Conservation (phyloP, 2,888 invertebrate genomes). For the Meteorus colon region DNA sequence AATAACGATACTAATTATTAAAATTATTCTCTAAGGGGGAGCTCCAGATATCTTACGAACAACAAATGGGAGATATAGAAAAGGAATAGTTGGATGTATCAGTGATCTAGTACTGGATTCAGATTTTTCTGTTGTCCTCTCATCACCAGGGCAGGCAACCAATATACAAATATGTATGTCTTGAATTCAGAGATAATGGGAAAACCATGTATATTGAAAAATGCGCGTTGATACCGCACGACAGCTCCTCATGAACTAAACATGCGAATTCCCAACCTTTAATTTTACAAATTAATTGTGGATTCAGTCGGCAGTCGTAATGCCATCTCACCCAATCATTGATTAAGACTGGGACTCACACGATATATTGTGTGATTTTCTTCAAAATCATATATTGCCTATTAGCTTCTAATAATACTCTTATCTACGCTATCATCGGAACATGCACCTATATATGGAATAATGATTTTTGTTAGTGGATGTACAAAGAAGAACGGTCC, state of each 20-base stretch:
- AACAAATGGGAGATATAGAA: slow-evolving; percentile 82
- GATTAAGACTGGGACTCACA: background rate
- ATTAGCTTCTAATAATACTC: background rate
- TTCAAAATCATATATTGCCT: background rate
- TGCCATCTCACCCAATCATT: background rate
- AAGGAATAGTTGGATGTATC: slow-evolving; percentile 88
- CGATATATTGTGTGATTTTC: background rate
- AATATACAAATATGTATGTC: slow-evolving; percentile 75
- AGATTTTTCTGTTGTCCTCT: slow-evolving; percentile 84
- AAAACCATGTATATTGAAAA: slow-evolving; percentile 12
- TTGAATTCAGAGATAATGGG: slow-evolving; percentile 56
- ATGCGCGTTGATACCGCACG: slow-evolving; percentile 25
- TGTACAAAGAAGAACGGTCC: background rate
- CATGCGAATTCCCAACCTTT: background rate
- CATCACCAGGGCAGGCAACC: slow-evolving; percentile 79
- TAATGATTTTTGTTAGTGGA: background rate
- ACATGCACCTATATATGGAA: background rate
- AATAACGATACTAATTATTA: background rate
- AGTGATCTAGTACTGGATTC: slow-evolving; percentile 87
- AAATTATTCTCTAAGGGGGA: slow-evolving; percentile 78
- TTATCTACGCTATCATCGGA: background rate
- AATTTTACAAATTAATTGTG: background rate
- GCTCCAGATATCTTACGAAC: slow-evolving; percentile 84
- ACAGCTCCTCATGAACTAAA: slow-evolving; percentile 25
- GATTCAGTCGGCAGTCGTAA: background rate